phyloP scores from a whole-genome alignment of 2,113 vertebrate species.

The Catharus minimus region DNA sequence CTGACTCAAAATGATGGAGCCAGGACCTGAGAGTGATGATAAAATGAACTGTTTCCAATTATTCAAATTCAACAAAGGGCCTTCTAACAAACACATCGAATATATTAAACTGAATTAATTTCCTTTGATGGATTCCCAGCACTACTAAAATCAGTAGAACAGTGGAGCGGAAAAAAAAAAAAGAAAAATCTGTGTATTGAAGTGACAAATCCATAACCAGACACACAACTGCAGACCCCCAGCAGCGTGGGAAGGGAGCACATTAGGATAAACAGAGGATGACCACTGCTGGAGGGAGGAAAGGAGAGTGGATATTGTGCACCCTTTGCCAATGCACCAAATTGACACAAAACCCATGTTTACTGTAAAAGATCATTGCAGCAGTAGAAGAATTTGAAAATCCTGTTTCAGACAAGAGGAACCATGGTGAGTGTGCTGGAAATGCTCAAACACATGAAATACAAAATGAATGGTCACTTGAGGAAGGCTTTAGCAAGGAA shows the following conservation, averaged over 20 bases:
- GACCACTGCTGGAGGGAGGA: not conserved
- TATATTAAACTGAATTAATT: not conserved
- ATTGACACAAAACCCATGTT: not conserved
- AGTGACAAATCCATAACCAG: not conserved
- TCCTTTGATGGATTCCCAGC: not conserved
- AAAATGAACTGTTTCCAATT: slow-evolving; percentile 14
- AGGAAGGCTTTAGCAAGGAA: not conserved
- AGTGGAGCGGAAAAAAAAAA: not conserved
- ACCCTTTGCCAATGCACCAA: not conserved
- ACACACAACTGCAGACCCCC: not conserved
- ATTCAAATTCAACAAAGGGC: not conserved
- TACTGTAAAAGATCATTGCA: not conserved
- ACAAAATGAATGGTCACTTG: not conserved
- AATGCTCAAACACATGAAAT: not conserved
- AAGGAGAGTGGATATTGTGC: not conserved
- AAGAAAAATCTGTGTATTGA: not conserved
- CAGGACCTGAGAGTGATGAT: not conserved
- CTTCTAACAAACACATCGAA: not conserved
- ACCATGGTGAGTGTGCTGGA: not conserved
- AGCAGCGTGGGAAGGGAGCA: not conserved
- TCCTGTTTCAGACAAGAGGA: not conserved
- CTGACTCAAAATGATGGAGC: not conserved
- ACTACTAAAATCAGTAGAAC: not conserved
- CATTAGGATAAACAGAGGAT: not conserved
- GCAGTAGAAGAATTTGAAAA: not conserved